Evolutionary conservation across 2,888 invertebrate species (phyloP).

Genomic region (Atethmia centrago): DNA sequence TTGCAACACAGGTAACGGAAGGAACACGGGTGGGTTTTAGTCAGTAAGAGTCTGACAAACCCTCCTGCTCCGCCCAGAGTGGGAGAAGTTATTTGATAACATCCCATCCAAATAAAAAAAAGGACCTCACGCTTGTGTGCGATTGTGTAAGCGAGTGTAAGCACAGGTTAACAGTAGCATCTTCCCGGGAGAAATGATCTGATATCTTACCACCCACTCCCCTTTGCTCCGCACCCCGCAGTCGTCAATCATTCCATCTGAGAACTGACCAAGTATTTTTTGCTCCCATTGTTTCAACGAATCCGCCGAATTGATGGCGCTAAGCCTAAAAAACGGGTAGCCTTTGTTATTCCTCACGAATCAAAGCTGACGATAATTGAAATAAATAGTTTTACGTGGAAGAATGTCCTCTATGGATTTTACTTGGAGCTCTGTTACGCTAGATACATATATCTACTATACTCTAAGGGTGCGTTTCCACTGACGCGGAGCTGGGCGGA

Average conservation of each 20-base stretch:
- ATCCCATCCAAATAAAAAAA: too few species aligned
- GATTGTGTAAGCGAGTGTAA: not conserved
- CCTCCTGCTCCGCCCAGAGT: too few species aligned
- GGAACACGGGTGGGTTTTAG: too few species aligned
- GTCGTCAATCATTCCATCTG: constrained; percentile 83
- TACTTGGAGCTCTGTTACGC: not conserved
- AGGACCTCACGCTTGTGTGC: too few species aligned
- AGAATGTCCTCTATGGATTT: not conserved
- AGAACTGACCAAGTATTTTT: constrained; percentile 69
- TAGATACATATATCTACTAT: too few species aligned
- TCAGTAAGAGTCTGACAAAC: too few species aligned
- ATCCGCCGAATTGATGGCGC: constrained; percentile 76
- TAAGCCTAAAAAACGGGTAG: constrained; percentile 72
- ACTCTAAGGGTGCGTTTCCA: too few species aligned
- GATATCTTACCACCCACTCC: constrained; percentile 43
- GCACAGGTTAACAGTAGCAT: constrained; percentile 22
- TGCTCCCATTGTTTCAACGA: constrained; percentile 75
- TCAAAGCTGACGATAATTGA: constrained; percentile 54
- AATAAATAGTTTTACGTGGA: constrained; percentile 16
- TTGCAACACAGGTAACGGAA: too few species aligned
- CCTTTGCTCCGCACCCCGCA: constrained; percentile 35
- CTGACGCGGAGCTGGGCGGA: too few species aligned
- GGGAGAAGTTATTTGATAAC: too few species aligned
- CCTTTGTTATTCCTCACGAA: constrained; percentile 71
- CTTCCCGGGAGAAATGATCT: constrained; percentile 62